These are phyloP conservation scores for Cordylochernes scorpioides DNA, from an alignment of 2,888 invertebrate species.

Conservation along the genomic window DNA sequence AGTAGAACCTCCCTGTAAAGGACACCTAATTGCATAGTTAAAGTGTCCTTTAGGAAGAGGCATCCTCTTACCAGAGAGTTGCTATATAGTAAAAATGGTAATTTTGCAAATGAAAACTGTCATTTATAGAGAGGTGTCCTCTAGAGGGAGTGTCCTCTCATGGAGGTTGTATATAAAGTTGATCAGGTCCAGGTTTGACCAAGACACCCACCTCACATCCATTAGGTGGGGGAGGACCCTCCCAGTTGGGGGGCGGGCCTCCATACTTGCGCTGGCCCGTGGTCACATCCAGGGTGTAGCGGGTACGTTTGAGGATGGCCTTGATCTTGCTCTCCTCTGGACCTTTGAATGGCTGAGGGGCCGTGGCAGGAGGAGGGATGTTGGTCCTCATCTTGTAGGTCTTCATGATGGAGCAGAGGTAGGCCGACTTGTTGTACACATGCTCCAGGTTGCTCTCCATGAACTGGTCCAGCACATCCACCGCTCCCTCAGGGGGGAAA, in stretches of 20 bases:
- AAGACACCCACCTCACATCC: constrained; percentile 18
- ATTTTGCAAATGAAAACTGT: too few species aligned
- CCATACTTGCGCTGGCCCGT: too few species aligned
- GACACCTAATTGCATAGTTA: too few species aligned
- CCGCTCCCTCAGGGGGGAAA: constrained; percentile 45
- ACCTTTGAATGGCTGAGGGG: constrained; percentile 44
- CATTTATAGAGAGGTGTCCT: too few species aligned
- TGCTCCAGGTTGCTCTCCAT: constrained; percentile 93
- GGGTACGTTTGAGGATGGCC: constrained; percentile 75
- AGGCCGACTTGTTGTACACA: constrained; percentile 97
- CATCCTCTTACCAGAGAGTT: too few species aligned
- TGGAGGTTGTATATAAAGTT: too few species aligned
- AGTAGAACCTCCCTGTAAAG: too few species aligned
- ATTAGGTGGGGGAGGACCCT: constrained; percentile 62
- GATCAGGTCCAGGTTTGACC: too few species aligned
- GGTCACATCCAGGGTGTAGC: constrained; percentile 90
- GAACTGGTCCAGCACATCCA: constrained; percentile 54
- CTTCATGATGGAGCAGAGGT: constrained; percentile 97
- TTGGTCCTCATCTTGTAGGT: constrained; percentile 54
- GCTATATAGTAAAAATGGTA: too few species aligned
- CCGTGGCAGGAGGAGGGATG: constrained; percentile 17
- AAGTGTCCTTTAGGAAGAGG: too few species aligned
- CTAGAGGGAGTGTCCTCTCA: too few species aligned
- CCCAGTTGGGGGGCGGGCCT: constrained; percentile 88
- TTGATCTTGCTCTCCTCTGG: constrained; percentile 93